Percentiles rank a stretch among this genome's conserved stretches.
Conservation (phyloP, 2,888 invertebrate genomes). For the Nephrocerus scutellatus region DNA sequence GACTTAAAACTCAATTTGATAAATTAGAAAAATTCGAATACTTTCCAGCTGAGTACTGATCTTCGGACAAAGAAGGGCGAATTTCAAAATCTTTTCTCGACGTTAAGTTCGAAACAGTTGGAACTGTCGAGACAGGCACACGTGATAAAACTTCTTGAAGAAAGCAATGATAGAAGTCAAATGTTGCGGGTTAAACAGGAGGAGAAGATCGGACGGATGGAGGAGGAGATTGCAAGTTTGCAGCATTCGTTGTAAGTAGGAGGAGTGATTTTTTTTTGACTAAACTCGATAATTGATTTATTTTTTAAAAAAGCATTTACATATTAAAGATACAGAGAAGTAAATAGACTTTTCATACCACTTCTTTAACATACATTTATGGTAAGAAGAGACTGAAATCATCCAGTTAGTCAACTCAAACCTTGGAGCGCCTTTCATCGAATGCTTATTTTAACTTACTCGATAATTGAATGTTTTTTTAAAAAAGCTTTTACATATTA, state of each 20-base stretch:
- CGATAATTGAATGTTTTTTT: too few species aligned
- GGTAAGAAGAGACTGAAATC: too few species aligned
- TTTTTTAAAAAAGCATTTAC: too few species aligned
- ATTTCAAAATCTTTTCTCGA: constrained; percentile 32
- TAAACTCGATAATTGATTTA: constrained; percentile 16
- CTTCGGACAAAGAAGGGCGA: constrained; percentile 34
- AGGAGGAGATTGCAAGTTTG: constrained; percentile 31
- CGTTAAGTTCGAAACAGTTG: constrained; percentile 33
- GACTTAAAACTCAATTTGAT: too few species aligned
- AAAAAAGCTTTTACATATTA: too few species aligned
- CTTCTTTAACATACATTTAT: too few species aligned
- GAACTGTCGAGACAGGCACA: constrained; percentile 35
- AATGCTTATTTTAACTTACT: too few species aligned
- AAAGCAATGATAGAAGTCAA: constrained; percentile 33
- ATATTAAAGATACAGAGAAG: too few species aligned
- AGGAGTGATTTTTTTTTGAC: neutral
- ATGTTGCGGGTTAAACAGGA: constrained; percentile 35
- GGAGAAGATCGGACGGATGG: constrained; percentile 34
- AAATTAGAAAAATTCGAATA: too few species aligned
- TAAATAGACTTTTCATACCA: too few species aligned
- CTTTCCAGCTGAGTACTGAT: constrained; percentile 33
- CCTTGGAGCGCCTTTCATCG: neutral
- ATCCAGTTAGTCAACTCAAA: neutral
- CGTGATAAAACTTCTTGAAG: constrained; percentile 36
- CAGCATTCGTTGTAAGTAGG: constrained; percentile 37